A percentile compares a stretch with the other conserved stretches of the same genome.
Evolutionary conservation across 2,888 invertebrate species (phyloP).

Genomic region (Acanthococcus lagerstroemiae): DNA sequence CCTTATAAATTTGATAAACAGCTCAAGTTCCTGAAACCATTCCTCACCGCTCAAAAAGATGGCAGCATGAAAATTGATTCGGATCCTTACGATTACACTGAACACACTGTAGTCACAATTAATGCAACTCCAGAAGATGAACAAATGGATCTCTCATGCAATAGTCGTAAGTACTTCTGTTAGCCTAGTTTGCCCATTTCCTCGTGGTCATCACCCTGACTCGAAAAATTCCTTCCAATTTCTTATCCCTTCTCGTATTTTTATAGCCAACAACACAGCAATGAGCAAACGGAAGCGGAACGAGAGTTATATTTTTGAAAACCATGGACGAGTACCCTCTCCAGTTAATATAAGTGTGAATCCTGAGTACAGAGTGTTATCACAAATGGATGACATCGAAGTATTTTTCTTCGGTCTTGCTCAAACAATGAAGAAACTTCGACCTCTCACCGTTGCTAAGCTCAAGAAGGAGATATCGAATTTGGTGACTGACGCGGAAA

Average conservation of each 20-base stretch:
- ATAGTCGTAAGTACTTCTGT: not conserved
- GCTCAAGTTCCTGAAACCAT: constrained; percentile 30
- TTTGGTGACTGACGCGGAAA: constrained; percentile 32
- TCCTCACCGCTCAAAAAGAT: constrained; percentile 26
- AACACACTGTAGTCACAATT: too few relatives aligned
- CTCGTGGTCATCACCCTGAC: too few relatives aligned
- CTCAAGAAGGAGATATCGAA: constrained; percentile 31
- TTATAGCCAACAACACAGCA: too few relatives aligned
- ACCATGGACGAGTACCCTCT: not conserved
- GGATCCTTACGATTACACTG: too few relatives aligned
- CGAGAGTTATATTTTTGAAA: not conserved
- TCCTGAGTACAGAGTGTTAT: constrained; percentile 8
- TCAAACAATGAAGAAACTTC: constrained; percentile 31
- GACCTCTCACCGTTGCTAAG: constrained; percentile 32
- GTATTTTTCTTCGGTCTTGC: constrained; percentile 32
- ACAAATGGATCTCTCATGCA: too few relatives aligned
- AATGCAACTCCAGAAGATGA: not conserved
- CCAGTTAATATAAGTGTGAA: too few relatives aligned
- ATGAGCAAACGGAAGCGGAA: not conserved
- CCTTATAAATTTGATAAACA: constrained; percentile 33
- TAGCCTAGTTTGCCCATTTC: not conserved
- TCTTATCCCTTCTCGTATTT: too few relatives aligned
- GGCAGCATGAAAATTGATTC: too few relatives aligned
- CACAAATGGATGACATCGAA: constrained; percentile 32
- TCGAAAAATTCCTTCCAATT: too few relatives aligned